Base-by-base conservation (phyloP, 2,113 vertebrate species). In the Rallus limicola region DNA sequence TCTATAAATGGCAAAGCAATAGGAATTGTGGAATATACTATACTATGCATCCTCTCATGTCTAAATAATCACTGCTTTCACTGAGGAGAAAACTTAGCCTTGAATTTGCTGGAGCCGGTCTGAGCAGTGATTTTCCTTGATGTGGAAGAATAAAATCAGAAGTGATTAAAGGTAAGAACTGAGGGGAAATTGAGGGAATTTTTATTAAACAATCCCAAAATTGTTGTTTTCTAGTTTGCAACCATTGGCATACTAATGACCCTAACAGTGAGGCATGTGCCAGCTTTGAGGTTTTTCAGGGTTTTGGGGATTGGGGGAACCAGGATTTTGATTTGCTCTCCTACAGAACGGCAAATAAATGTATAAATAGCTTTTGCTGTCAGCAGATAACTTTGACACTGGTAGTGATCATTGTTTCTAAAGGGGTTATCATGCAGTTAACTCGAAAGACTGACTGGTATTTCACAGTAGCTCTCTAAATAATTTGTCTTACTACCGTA, bases 291-390 rank as follows among this genome's bases (percentile, higher is more conserved):
- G 21, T 56, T 82, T 72, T 67, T 53, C 31, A 21, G 31, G 65
- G 16, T 91, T 81, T 69, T 36, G n/a, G 48, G 72, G 68, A 63
- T 52, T 62, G 70, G 16, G 16, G 33, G 48, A 83, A 52, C 90
- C 34, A 78, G 67, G 67, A 81, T 84, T 84, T 75, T 72, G 65
- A 10, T 86, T 91, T 79, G 48, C 28, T 58, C 36, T 82, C 50
- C 13, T 62, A 31, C 15, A 65, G 53, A 63, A 72, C 25, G 85
- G 53, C 59, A 72, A 92, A 15, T 50, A 91, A 87, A 25, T 56
- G 33, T 95, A 93, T 82, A 97, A 96, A 92, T 93, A 95, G 76
- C 80, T 85, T 83, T 3, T 85, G 56, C 76, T 93, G 81, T 96
- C 77, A 94, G 90, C 67, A 87, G 87, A 60, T 93, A 88, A 88